Base-by-base conservation (phyloP, 2,888 invertebrate genomes). In the Agonopterix heracliana region DNA sequence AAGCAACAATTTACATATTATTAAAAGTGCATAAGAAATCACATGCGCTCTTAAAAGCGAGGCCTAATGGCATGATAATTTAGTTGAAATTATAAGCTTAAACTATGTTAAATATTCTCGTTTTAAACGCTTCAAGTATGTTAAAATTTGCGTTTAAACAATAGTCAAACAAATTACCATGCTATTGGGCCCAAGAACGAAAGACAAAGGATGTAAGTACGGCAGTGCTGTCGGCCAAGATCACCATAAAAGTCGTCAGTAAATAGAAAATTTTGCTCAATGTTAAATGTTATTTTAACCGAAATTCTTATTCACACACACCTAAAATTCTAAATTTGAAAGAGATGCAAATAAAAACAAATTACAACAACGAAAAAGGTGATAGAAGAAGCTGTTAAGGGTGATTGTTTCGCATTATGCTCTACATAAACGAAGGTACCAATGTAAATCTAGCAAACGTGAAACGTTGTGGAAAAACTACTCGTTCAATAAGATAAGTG, bases 181-280 rank as follows among this genome's bases (percentile, higher is more conserved):
- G 26, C 26, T 26, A 26, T 26, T 26, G 38, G n/a, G 38, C 38
- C 9, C 38, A n/a, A 38, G 38, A 38, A 38, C 44, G 46, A 46
- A 76, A 85, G 81, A 85, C 78, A 79, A 83, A 75, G 85, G 85
- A 85, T 85, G 82, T 81, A 81, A 9, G n/a, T 9, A 70, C 52
- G 57, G 55, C 56, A 56, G 5, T 55, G 55, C 57, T 43, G 48
- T 47, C 41, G 51, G 52, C 57, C 52, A 48, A 46, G 59, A 51
- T 55, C 59, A 59, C 57, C 49, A 54, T 49, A 56, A 48, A 56
- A 55, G 55, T 57, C 60, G 64, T 59, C 62, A 61, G 50, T 54
- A 49, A 49, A 54, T 54, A 50, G 54, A 57, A 48, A 47, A 54
- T 41, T 55, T 51, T 49, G 51, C 52, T 52, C 46, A 17, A 50